These are phyloP conservation scores for Sebastes paucispinis DNA, from an alignment of 2,797 vertebrate genomes.

Conservation along the genomic window DNA sequence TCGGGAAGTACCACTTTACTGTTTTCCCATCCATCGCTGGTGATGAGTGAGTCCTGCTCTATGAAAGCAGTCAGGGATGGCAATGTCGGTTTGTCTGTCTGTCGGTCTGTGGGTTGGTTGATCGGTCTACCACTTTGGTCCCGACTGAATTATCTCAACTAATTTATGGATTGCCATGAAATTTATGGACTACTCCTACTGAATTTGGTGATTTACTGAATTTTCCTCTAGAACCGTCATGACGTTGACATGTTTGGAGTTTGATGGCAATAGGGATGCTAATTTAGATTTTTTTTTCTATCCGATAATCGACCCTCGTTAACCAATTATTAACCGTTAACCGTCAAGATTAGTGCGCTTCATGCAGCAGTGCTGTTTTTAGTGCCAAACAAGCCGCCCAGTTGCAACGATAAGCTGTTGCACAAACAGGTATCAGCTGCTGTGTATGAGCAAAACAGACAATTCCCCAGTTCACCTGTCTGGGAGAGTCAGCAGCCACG, in stretches of 20 bases:
- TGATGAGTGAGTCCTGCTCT: not conserved
- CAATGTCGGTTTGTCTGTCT: not conserved
- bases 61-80: not conserved
- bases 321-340: no score
- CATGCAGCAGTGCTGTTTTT: no score
- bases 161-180: not conserved
- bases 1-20: conserved; percentile 1
- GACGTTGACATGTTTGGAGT: not conserved
- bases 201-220: not conserved
- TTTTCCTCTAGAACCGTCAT: not conserved
- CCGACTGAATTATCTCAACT: not conserved
- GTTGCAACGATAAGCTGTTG: no score
- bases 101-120: not conserved
- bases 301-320: not conserved
- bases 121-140: not conserved
- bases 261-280: not conserved
- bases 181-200: not conserved
- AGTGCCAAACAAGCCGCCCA: no score
- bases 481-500: no score
- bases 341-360: no score
- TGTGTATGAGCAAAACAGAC: no score
- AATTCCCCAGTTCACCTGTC: no score
- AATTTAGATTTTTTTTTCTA: not conserved
- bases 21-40: not conserved
- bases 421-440: no score